Percentiles rank a stretch among this genome's conserved stretches.
Conservation (phyloP, 2,797 vertebrate species). For the Allobates femoralis region DNA sequence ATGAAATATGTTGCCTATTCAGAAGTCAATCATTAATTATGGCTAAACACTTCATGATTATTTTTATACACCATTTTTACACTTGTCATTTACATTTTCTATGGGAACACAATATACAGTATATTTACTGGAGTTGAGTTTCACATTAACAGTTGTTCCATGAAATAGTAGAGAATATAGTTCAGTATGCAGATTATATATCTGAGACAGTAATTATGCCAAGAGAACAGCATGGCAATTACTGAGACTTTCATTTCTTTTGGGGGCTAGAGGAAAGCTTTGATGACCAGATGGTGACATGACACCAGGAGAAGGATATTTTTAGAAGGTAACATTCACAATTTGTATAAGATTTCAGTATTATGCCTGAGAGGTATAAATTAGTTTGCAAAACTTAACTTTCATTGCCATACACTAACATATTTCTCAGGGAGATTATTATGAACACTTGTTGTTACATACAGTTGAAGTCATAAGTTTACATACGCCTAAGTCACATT, state of each 20-base stretch:
- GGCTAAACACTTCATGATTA: background rate
- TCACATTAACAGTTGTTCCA: conserved; percentile 44
- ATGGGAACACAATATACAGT: conserved; percentile 25
- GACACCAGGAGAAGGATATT: conserved; percentile 57
- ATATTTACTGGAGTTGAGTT: conserved; percentile 40
- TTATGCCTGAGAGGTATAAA: conserved; percentile 32
- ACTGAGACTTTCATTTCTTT: conserved; percentile 60
- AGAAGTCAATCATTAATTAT: background rate
- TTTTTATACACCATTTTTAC: conserved; percentile 17
- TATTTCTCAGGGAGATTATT: background rate
- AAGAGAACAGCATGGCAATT: conserved; percentile 62
- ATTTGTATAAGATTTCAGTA: conserved; percentile 13
- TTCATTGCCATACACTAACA: background rate
- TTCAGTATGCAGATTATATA: conserved; percentile 60
- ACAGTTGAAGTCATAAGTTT: no score
- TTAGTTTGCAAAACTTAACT: conserved; percentile 29
- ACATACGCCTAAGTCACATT: no score
- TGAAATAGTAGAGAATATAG: conserved; percentile 56
- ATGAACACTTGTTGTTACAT: background rate
- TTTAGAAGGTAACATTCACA: conserved; percentile 50
- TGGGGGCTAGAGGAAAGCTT: conserved; percentile 55
- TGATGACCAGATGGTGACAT: conserved; percentile 62
- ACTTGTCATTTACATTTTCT: conserved; percentile 4
- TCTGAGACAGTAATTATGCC: conserved; percentile 55
- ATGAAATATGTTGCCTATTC: no score